Evolutionary conservation across 2,113 vertebrate species (phyloP).

Genomic region (Notechis scutatus): DNA sequence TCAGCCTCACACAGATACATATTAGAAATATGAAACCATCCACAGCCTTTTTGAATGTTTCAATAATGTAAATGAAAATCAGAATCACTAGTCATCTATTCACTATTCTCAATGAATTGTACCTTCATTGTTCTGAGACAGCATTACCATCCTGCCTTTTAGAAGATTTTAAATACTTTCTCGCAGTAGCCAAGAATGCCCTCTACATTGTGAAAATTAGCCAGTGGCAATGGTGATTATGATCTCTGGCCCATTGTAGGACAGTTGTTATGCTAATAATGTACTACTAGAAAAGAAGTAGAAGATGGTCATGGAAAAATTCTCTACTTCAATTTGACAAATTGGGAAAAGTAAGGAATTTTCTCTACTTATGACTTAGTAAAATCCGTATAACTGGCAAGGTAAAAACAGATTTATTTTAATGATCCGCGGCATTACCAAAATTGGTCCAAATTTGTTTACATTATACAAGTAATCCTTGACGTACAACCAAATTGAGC

Average conservation of each 20-base stretch:
- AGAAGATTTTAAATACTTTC: background rate
- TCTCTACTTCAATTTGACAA: background rate
- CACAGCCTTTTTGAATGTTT: background rate
- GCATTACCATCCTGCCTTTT: background rate
- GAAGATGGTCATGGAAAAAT: background rate
- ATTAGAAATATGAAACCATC: background rate
- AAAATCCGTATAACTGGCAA: background rate
- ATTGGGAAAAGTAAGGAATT: background rate
- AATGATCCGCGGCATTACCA: too few relatives aligned
- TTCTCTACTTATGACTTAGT: background rate
- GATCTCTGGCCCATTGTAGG: background rate
- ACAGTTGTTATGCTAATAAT: background rate
- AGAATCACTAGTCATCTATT: background rate
- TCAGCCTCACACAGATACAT: background rate
- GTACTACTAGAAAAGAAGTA: background rate
- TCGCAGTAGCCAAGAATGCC: background rate
- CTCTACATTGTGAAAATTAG: background rate
- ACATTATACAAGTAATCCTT: background rate
- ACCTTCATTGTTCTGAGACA: background rate
- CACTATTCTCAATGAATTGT: background rate
- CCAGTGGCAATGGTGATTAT: background rate
- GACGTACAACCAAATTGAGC: background rate
- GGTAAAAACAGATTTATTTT: background rate
- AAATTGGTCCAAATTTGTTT: background rate
- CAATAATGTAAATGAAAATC: background rate